Conservation (phyloP, 2,113 vertebrate species). For the chimpanzee (Pan troglodytes) region DNA sequence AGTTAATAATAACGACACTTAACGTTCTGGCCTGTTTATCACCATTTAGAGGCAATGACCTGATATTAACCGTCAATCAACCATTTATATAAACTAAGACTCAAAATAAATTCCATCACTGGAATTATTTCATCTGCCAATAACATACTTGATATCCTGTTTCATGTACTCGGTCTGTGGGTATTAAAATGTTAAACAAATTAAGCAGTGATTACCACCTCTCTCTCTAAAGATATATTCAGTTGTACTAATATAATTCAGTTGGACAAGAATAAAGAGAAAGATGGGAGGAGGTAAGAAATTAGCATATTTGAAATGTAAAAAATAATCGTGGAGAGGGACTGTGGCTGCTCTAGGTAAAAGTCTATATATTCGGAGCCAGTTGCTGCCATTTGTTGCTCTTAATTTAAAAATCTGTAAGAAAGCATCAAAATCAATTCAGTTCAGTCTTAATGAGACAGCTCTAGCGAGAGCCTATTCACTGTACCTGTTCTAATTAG, state of each 20-base stretch:
- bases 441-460: slow-evolving; percentile 56
- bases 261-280: slow-evolving; percentile 41
- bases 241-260: slow-evolving; percentile 20
- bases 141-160: background rate
- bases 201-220: slow-evolving; percentile 37
- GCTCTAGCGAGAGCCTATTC: background rate
- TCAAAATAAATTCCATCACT: slow-evolving; percentile 17
- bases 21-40: background rate
- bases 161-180: background rate
- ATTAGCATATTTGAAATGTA: slow-evolving; percentile 41
- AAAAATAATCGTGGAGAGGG: background rate
- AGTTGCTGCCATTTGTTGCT: slow-evolving; percentile 37
- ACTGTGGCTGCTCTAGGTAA: background rate
- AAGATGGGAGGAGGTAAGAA: background rate
- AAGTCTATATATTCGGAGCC: slow-evolving; percentile 14
- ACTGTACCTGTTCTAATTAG: slow-evolving; percentile 55
- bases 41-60: background rate
- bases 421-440: slow-evolving; percentile 65
- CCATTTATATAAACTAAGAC: slow-evolving; percentile 9
- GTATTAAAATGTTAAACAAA: slow-evolving; percentile 64
- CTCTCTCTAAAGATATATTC: slow-evolving; percentile 47
- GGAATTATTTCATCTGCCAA: slow-evolving; percentile 32
- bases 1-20: background rate
- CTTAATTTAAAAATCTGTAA: slow-evolving; percentile 59
- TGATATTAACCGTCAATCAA: background rate